Evolutionary conservation across 1,140 invertebrate species (phyloP).

Genomic region (Trissolcus basalis): DNA sequence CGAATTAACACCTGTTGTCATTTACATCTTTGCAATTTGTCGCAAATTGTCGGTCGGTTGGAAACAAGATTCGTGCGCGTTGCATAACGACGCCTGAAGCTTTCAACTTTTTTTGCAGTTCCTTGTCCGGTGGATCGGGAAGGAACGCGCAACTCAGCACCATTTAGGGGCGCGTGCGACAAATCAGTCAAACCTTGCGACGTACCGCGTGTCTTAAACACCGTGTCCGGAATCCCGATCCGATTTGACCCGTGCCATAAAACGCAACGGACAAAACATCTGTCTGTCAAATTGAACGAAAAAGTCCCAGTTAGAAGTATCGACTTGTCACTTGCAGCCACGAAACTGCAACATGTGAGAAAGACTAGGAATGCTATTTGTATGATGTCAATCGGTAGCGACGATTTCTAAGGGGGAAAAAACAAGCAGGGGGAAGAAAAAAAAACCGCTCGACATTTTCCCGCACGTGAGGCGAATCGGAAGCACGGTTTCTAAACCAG

Average conservation of each 20-base stretch:
- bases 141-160: slow-evolving; percentile 58
- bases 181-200: slow-evolving; percentile 66
- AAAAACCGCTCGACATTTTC: slow-evolving; percentile 64
- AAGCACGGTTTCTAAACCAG: slow-evolving; percentile 61
- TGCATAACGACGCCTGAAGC: slow-evolving; percentile 62
- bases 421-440: not conserved
- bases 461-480: slow-evolving; percentile 65
- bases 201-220: slow-evolving; percentile 70
- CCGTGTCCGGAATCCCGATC: slow-evolving; percentile 69
- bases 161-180: slow-evolving; percentile 72
- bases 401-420: slow-evolving; percentile 50
- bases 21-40: no score
- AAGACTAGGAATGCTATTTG: slow-evolving; percentile 58
- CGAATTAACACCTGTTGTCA: no score
- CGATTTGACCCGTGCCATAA: slow-evolving; percentile 71
- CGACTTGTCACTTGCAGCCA: slow-evolving; percentile 27
- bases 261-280: slow-evolving; percentile 63
- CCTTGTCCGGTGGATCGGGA: slow-evolving; percentile 56
- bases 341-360: slow-evolving; percentile 42
- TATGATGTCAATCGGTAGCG: slow-evolving; percentile 49
- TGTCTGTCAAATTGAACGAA: slow-evolving; percentile 62
- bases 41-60: no score
- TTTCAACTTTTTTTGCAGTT: slow-evolving; percentile 64
- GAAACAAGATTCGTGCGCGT: slow-evolving; percentile 63
- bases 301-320: no score